Evolutionary conservation across 2,797 vertebrate species (phyloP).

Genomic region (Hippocampus kuda): DNA sequence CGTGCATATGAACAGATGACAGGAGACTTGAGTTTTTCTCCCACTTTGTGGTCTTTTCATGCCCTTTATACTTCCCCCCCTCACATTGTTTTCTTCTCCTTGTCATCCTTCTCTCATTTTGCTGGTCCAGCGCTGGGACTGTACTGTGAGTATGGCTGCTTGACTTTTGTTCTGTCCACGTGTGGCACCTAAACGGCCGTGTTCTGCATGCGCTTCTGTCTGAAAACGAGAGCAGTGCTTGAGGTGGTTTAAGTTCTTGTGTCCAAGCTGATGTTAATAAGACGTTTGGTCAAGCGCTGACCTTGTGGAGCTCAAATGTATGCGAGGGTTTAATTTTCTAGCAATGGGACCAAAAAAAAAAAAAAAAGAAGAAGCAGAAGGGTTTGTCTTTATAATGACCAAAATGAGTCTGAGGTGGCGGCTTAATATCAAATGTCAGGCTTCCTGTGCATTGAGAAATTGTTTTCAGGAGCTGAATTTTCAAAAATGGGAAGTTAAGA

Average conservation of each 20-base stretch:
- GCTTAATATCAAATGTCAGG: background rate
- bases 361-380: too few species aligned
- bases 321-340: background rate
- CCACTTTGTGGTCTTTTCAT: slow-evolving; percentile 5
- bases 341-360: background rate
- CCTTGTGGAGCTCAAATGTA: background rate
- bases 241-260: background rate
- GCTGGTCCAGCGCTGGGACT: slow-evolving; percentile 60
- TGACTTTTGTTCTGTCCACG: background rate
- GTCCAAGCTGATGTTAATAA: background rate
- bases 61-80: slow-evolving; percentile 18
- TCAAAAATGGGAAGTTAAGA: too few species aligned
- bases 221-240: background rate
- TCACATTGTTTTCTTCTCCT: slow-evolving; percentile 24
- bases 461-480: too few species aligned
- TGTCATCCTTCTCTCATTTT: slow-evolving; percentile 29
- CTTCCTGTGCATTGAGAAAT: too few species aligned
- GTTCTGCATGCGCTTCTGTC: slow-evolving; percentile 1
- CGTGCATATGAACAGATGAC: background rate
- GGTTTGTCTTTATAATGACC: background rate
- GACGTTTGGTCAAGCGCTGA: background rate
- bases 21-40: background rate
- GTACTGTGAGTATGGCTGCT: slow-evolving; percentile 58
- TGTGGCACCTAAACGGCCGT: background rate
- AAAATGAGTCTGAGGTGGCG: background rate